These are phyloP conservation scores for Nysson spinosus DNA, from an alignment of 2,888 invertebrate species.

Conservation along the genomic window DNA sequence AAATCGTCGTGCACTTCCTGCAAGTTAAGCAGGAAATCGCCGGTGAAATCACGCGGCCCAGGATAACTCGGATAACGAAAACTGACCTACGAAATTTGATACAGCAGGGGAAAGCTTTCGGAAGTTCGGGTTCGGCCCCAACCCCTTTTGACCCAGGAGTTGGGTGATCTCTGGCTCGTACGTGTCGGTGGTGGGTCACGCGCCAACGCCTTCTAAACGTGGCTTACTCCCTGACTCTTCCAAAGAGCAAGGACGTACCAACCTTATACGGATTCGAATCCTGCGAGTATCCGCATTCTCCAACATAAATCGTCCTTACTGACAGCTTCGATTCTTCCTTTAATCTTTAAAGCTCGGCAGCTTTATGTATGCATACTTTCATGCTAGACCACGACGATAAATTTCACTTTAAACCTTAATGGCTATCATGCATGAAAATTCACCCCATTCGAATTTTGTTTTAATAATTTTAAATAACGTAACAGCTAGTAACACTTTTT, in stretches of 20 bases:
- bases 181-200: slow-evolving; percentile 32
- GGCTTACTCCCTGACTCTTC: slow-evolving; percentile 9
- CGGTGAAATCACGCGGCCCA: slow-evolving; percentile 20
- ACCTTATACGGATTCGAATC: slow-evolving; percentile 22
- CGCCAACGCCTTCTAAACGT: slow-evolving; percentile 24
- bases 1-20: slow-evolving; percentile 1
- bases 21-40: slow-evolving; percentile 7
- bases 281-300: slow-evolving; percentile 24
- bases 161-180: slow-evolving; percentile 35
- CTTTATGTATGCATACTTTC: slow-evolving; percentile 37
- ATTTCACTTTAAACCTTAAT: no score
- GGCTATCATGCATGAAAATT: no score
- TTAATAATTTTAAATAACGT: no score
- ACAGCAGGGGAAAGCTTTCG: slow-evolving; percentile 14
- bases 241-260: slow-evolving; percentile 12
- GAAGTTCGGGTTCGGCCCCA: slow-evolving; percentile 9
- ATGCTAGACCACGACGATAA: no score
- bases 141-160: slow-evolving; percentile 30
- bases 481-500: no score
- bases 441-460: no score
- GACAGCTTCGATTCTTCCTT: slow-evolving; percentile 40
- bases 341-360: slow-evolving; percentile 36
- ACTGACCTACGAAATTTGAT: slow-evolving; percentile 45
- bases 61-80: slow-evolving; percentile 28
- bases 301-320: slow-evolving; percentile 33